Conservation (phyloP, 2,113 vertebrate species). For the Chitala chitala region DNA sequence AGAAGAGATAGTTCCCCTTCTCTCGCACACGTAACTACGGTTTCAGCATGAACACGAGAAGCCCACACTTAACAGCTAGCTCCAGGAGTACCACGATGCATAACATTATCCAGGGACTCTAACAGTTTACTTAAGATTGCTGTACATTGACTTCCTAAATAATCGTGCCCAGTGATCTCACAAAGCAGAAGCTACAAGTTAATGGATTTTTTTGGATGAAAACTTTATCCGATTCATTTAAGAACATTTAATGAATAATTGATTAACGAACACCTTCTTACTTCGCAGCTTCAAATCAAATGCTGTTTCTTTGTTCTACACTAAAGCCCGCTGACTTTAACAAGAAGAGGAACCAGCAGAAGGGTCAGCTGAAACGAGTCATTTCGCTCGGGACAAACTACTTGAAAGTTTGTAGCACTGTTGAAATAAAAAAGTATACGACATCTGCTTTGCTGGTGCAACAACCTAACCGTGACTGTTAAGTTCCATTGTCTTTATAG, state of each 20-base stretch:
- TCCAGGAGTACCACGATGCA: background rate
- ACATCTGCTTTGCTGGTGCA: slow-evolving; percentile 9
- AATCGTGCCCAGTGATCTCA: background rate
- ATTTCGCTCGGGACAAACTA: background rate
- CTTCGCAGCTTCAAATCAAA: background rate
- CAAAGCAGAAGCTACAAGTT: background rate
- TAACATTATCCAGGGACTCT: background rate
- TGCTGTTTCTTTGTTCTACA: background rate
- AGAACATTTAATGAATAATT: background rate
- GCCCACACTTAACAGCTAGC: background rate
- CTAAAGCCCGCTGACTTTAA: background rate
- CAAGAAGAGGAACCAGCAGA: background rate
- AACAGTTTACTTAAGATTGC: background rate
- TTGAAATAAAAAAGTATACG: background rate
- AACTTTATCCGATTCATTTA: background rate
- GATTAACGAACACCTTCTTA: background rate
- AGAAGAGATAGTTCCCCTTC: background rate
- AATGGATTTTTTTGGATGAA: background rate
- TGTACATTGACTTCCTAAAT: background rate
- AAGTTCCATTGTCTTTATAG: background rate
- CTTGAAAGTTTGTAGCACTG: background rate
- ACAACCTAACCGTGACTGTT: background rate
- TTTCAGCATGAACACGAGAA: background rate
- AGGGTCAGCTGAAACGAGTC: background rate
- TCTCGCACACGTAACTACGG: background rate